These are phyloP conservation scores for Seira ritae DNA, from an alignment of 2,888 invertebrate species.

Conservation along the genomic window DNA sequence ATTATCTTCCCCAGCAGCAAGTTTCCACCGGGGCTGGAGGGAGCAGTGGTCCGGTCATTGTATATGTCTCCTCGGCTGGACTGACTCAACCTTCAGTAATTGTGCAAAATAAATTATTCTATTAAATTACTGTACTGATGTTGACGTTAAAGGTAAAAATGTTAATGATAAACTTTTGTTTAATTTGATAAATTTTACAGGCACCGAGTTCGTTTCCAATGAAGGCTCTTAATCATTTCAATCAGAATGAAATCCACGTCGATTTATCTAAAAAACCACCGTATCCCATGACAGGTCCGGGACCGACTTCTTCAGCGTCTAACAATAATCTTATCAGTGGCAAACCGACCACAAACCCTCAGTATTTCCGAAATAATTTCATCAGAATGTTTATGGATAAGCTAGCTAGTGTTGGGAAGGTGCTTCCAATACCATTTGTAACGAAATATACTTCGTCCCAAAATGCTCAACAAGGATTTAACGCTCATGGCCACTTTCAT, in stretches of 20 bases:
- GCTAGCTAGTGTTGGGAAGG: conserved; percentile 45
- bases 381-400: conserved; percentile 53
- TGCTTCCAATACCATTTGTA: conserved; percentile 46
- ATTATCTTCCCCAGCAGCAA: background rate
- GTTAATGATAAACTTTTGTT: no score
- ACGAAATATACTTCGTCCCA: conserved; percentile 18
- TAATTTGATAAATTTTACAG: no score
- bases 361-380: conserved; percentile 54
- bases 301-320: background rate
- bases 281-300: conserved; percentile 19
- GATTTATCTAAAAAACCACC: background rate
- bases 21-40: background rate
- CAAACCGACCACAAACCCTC: conserved; percentile 27
- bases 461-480: background rate
- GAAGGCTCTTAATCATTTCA: conserved; percentile 6
- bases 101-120: no score
- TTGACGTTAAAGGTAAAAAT: no score
- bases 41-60: background rate
- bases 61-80: background rate
- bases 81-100: background rate
- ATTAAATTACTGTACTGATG: no score
- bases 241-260: background rate
- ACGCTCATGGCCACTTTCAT: background rate
- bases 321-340: background rate
- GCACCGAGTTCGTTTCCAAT: conserved; percentile 14